A percentile compares a stretch with the other conserved stretches of the same genome.
Conservation (phyloP, 2,888 invertebrate genomes). For the Ectemnius continuus region DNA sequence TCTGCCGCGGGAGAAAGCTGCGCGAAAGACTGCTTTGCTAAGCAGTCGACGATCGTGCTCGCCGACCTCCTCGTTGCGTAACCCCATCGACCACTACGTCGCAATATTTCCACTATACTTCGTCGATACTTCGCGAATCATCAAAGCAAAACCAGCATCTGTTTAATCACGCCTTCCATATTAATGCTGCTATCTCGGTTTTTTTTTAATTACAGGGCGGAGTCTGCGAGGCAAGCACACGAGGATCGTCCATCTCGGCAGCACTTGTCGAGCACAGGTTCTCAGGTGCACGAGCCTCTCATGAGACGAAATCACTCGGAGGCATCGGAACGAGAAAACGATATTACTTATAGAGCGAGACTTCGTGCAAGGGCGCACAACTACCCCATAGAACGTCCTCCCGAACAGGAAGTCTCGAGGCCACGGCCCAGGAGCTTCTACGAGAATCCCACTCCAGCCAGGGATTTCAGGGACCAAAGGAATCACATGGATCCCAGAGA, state of each 20-base stretch:
- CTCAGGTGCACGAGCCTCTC: constrained; percentile 59
- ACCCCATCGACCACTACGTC: too few species aligned
- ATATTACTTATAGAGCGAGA: constrained; percentile 66
- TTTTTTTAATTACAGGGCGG: constrained; percentile 54
- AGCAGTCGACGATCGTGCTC: neutral
- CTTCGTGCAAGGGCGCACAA: constrained; percentile 70
- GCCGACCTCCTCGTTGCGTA: too few species aligned
- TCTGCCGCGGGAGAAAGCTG: neutral
- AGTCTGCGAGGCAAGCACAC: constrained; percentile 66
- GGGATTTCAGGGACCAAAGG: constrained; percentile 71
- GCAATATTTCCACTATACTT: too few species aligned
- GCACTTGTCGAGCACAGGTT: constrained; percentile 55
- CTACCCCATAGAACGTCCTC: constrained; percentile 67
- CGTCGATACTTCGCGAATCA: too few species aligned
- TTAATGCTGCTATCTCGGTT: too few species aligned
- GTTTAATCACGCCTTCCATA: too few species aligned
- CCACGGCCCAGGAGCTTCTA: constrained; percentile 75
- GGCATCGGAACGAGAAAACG: constrained; percentile 68
- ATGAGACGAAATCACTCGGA: constrained; percentile 69
- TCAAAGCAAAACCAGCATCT: too few species aligned
- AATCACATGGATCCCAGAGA: constrained; percentile 69
- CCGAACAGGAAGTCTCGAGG: constrained; percentile 69
- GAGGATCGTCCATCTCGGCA: constrained; percentile 68
- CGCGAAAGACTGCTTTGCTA: neutral
- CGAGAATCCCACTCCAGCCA: constrained; percentile 71